A percentile compares a stretch with the other conserved stretches of the same genome.
Conservation (phyloP, 2,888 invertebrate genomes). For the Heteropelma amictum region DNA sequence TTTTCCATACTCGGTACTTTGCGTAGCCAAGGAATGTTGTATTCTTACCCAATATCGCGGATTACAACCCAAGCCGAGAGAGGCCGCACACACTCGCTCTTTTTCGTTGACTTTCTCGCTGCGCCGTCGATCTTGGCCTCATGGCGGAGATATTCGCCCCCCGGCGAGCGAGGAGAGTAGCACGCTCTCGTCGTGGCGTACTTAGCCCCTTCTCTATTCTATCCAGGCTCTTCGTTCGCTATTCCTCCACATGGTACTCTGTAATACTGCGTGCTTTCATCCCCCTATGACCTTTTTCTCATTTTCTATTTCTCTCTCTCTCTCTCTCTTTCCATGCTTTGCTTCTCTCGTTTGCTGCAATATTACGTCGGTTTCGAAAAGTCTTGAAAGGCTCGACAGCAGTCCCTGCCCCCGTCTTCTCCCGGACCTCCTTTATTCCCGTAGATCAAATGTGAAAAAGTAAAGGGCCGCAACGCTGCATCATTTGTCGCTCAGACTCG, state of each 20-base stretch:
- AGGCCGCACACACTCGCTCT: conserved; percentile 5
- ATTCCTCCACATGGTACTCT: conserved; percentile 46
- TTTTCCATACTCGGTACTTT: no score
- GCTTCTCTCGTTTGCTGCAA: conserved; percentile 52
- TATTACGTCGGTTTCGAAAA: conserved; percentile 65
- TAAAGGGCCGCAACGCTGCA: background rate
- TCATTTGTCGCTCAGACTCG: background rate
- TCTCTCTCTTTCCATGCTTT: conserved; percentile 12
- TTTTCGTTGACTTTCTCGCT: conserved; percentile 25
- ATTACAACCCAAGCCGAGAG: conserved; percentile 58
- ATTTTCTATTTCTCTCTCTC: background rate
- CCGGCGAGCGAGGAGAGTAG: background rate
- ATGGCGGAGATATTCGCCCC: conserved; percentile 13
- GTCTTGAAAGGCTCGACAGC: conserved; percentile 56
- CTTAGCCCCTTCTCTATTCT: conserved; percentile 41
- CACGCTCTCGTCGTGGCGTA: background rate
- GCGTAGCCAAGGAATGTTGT: background rate
- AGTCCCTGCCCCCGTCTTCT: conserved; percentile 26
- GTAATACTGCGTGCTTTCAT: conserved; percentile 24
- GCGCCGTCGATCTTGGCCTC: conserved; percentile 16
- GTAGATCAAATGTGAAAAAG: background rate
- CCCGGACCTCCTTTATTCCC: conserved; percentile 28
- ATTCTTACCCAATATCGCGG: conserved; percentile 61
- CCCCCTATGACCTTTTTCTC: conserved; percentile 29
- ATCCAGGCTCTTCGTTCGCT: conserved; percentile 50